Evolutionary conservation across 2,888 invertebrate genomes (phyloP).

Genomic region (Bedellia somnulentella): DNA sequence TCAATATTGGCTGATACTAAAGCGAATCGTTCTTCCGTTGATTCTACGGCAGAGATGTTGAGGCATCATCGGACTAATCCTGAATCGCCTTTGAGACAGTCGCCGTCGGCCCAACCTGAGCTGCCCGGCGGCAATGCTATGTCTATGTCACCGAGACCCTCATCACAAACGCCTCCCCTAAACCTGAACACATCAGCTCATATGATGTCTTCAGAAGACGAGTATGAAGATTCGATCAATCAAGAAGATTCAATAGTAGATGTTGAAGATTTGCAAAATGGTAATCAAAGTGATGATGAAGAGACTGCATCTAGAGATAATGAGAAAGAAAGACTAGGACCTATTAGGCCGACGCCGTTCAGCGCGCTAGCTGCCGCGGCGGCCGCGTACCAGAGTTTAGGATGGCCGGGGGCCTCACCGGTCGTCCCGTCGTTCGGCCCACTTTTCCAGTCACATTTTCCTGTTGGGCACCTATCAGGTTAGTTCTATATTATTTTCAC

Average conservation of each 20-base stretch:
- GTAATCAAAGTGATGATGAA: conserved; percentile 47
- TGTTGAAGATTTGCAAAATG: conserved; percentile 74
- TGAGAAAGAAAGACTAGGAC: conserved; percentile 51
- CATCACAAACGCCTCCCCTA: conserved; percentile 46
- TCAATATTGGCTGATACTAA: conserved; percentile 84
- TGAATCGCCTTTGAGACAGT: conserved; percentile 47
- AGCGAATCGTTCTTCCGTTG: conserved; percentile 44
- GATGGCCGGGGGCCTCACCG: conserved; percentile 56
- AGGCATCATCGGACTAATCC: conserved; percentile 55
- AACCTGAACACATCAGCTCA: conserved; percentile 50
- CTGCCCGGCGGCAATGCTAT: conserved; percentile 35
- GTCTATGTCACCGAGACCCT: conserved; percentile 34
- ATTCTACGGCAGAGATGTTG: conserved; percentile 47
- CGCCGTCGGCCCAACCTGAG: conserved; percentile 46
- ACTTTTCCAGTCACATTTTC: conserved; percentile 69
- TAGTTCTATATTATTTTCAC: conserved; percentile 12
- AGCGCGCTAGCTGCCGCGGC: conserved; percentile 74
- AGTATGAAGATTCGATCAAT: conserved; percentile 70
- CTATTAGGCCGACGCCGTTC: conserved; percentile 77
- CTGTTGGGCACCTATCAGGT: conserved; percentile 50
- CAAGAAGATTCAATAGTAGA: conserved; percentile 73
- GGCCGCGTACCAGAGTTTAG: conserved; percentile 66
- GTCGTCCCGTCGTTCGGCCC: conserved; percentile 66
- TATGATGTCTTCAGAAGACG: conserved; percentile 61
- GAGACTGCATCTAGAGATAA: conserved; percentile 26